These are phyloP conservation scores for Drosophila tripunctata DNA, from an alignment of 2,888 invertebrate species.

Conservation along the genomic window DNA sequence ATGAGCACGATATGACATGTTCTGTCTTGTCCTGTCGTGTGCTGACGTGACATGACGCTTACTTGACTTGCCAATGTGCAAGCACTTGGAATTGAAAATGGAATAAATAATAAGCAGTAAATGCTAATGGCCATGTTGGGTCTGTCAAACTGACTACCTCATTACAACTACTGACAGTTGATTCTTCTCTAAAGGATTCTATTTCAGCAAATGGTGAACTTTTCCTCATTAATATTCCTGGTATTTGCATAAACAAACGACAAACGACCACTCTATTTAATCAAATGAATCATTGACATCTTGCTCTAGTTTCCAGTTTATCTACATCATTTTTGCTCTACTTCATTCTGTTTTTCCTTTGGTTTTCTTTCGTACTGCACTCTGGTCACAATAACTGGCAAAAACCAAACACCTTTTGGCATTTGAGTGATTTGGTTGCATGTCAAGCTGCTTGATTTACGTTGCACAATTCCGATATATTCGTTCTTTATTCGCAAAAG, in stretches of 20 bases:
- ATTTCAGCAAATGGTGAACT: background rate
- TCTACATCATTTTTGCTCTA: background rate
- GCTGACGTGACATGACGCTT: background rate
- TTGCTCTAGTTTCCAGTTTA: background rate
- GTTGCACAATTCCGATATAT: slow-evolving; percentile 4
- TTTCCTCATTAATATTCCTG: background rate
- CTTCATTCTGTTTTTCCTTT: background rate
- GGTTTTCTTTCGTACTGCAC: background rate
- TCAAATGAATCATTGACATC: slow-evolving; percentile 11
- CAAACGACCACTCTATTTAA: background rate
- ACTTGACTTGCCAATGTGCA: slow-evolving; percentile 20
- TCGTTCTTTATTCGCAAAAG: slow-evolving; percentile 2
- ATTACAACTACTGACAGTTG: slow-evolving; percentile 5
- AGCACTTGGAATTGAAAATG: slow-evolving; percentile 17
- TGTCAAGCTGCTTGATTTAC: slow-evolving; percentile 42
- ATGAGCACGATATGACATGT: background rate
- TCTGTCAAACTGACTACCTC: background rate
- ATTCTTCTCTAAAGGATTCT: background rate
- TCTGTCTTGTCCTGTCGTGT: background rate
- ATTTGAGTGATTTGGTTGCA: slow-evolving; percentile 37
- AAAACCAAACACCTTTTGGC: slow-evolving; percentile 19
- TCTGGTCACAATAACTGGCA: background rate
- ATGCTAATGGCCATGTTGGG: background rate
- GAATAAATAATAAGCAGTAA: slow-evolving; percentile 15
- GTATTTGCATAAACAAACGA: slow-evolving; percentile 3